Base-by-base conservation (phyloP, 2,113 vertebrate genomes). In the Epinephelus cyanopodus region DNA sequence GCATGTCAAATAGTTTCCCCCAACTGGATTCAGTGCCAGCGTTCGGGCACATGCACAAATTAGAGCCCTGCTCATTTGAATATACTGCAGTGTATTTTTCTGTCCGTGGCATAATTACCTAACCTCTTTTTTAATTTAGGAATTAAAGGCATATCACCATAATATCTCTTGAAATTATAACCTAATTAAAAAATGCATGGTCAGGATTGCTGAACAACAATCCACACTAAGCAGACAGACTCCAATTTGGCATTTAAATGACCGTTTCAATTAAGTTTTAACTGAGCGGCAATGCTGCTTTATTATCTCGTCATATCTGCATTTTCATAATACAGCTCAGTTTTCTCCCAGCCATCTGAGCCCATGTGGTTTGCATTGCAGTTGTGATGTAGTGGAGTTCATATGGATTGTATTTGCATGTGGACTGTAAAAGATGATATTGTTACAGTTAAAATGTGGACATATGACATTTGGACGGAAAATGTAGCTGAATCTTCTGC, bases 1-100 rank as follows among this genome's bases (percentile, higher is more conserved):
- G 89, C 82, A 92, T 94, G 83, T 89, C 66, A 89, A 93, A 71
- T 60, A 87, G 25, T 50, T 77, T 71, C 37, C 39, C 33, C 3
- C 3, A 77, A 62, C 65, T 69, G 62, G 8, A 84, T 74, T 74
- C 42, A 63, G 54, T 52, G 45, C 52, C 29, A 79, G 42, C 18
- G 3, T 84, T 72, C 60, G n/a, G 23, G 12, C 53, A 50, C 74
- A 27, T 69, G 48, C 48, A 61, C 70, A 82, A 73, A 90, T 87
- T 63, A 70, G 42, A 79, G 47, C 5, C 15, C 10, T 25, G 2
- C 73, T 79, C 47, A 83, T 90, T 81, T 85, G 9, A 82, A 82
- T 83, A 74, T 39, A 23, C 60, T 75, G 66, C 39, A 58, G 57
- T 68, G 47, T 37, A 19, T 66, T 73, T 64, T 66, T 68, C 42